Evolutionary conservation across 2,797 vertebrate species (phyloP), one percentile per base, ranked within the genome.

Genomic region (Enteromius viviparus): DNA sequence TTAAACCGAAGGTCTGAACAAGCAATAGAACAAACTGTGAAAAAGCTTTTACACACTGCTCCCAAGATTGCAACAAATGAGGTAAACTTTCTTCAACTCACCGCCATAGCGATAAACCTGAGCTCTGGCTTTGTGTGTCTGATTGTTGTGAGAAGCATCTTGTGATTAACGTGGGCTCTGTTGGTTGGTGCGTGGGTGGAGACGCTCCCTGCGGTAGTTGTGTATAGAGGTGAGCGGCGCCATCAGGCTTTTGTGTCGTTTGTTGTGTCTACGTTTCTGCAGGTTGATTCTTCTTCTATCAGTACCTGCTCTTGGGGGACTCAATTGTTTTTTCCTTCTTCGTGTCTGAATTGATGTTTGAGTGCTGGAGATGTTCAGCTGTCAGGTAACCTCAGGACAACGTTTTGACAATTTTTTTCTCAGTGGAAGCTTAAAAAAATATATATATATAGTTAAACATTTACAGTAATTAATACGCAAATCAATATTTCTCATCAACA

Each of bases 21-120:
- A 55, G 49, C 71, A 71, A 29, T 17, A 70, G 7, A 49, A 29
- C 8, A 0, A 65, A 51, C 17, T 32, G 17, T 51, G 26, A 72
- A 51, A 62, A 51, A 32, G 23, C 1, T 49, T 47, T 17, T n/a
- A 17, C 42, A 47, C 68, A 55, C 34, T 53, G 78, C 83, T 85
- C 87, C 87, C 88, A 84, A 74, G 4, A 47, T 70, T 86, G 80
- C 64, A 65, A 69, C 80, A 68, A 84, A 87, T 70, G 15, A 15
- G 51, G 77, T 78, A 74, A 62, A 49, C 29, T 85, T 87, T 85
- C 69, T 76, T 80, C 58, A 82, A 78, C 85, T 60, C 21, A 72
- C 83, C 45, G 62, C 78, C 74, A 87, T 84, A 87, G 89, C 88
- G 90, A 64, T 90, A 23, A 58, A 58, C 70, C 10, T 66, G 53